Evolutionary conservation across 2,797 vertebrate species (phyloP), one percentile per base, ranked within the genome.

Genomic region (Girardinus metallicus): DNA sequence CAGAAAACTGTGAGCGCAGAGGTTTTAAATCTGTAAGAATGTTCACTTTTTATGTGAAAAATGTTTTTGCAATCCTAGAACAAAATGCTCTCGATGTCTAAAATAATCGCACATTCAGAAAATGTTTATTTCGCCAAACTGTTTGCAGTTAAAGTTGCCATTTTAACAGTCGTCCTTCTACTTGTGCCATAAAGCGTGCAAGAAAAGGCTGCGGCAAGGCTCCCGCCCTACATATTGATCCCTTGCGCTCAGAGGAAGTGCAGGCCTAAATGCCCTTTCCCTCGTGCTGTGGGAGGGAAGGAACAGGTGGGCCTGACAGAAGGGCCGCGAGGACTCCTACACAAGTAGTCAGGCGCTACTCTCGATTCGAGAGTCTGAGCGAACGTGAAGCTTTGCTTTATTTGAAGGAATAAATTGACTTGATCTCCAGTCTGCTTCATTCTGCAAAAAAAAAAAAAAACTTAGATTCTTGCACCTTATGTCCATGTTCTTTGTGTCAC

Each of bases 251-350:
- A 11, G 55, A 64, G 41, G 16, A 74, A 46, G 60, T 29, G 9
- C 51, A 13, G 41, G 39, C 62, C 64, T 31, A 57, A 34, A 26
- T 44, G 73, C 29, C 60, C 62, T 60, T 53, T 80, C 64, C 49
- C 51, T 72, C 21, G 47, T 51, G 18, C 64, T 44, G 39, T 75
- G 8, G 70, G 41, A 81, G n/a, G 72, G 49, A 15, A 73, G 75
- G 68, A 81, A 77, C 68, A 76, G 39, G 74, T 77, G 80, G 64
- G 34, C 75, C 55, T 34, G 80, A 62, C 75, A 76, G 75, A 73
- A 76, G 68, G 64, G 68, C 74, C 0, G 75, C 12, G n/a, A 81
- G 44, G 80, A 76, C 75, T 81, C 78, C 72, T 53, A 79, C 73
- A 60, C 60, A 39, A 53, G 57, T 26, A 41, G 78, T 41, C 74